Evolutionary conservation across 2,113 vertebrate genomes (phyloP).

Genomic region (Ceyx cyanopectus): DNA sequence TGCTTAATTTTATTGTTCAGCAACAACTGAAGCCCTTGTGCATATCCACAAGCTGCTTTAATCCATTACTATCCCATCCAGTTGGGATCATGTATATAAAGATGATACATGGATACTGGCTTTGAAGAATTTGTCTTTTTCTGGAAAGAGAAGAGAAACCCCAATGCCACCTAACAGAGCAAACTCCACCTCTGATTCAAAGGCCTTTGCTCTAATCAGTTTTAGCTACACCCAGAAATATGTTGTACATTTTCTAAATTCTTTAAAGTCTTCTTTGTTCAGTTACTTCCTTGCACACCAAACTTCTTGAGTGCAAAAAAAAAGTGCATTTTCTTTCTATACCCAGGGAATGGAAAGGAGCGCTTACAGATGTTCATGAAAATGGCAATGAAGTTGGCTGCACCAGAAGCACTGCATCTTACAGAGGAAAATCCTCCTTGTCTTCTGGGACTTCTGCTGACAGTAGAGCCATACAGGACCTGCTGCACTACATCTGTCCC

Average conservation of each 20-base stretch:
- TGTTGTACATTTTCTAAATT: neutral
- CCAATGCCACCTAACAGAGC: neutral
- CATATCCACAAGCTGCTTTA: neutral
- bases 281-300: neutral
- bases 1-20: neutral
- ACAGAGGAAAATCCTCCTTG: neutral
- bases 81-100: neutral
- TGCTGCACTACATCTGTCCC: neutral
- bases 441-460: neutral
- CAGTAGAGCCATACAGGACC: neutral
- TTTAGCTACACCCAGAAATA: neutral
- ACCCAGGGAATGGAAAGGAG: neutral
- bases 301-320: neutral
- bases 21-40: neutral
- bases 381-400: neutral
- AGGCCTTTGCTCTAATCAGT: neutral
- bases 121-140: neutral
- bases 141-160: neutral
- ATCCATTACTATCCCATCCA: neutral
- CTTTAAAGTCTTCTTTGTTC: neutral
- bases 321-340: neutral
- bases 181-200: neutral
- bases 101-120: neutral
- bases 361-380: neutral
- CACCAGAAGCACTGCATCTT: neutral